phyloP scores from a whole-genome alignment of 2,888 invertebrate species.

The Esperia sulphurella region DNA sequence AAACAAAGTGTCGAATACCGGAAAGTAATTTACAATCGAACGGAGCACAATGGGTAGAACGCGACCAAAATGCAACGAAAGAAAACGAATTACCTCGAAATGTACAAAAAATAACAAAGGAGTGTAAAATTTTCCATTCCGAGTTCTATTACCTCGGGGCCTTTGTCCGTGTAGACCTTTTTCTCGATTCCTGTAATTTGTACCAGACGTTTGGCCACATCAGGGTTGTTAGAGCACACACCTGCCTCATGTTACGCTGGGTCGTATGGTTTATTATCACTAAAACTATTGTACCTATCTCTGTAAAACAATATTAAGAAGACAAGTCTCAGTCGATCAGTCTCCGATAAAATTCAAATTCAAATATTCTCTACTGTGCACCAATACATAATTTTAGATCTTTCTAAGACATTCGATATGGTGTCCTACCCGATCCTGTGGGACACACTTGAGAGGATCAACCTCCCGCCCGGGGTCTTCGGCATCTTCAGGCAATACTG shows the following conservation, averaged over 20 bases:
- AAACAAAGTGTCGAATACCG: neutral
- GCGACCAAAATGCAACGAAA: conserved; percentile 6
- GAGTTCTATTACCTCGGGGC: conserved; percentile 40
- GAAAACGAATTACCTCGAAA: conserved; percentile 4
- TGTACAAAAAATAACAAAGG: conserved; percentile 14
- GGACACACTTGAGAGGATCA: too few relatives aligned
- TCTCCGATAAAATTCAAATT: too few relatives aligned
- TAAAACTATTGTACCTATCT: neutral
- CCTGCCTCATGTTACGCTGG: neutral
- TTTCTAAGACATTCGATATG: too few relatives aligned
- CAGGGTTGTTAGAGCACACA: neutral
- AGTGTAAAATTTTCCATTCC: conserved; percentile 30
- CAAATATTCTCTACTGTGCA: too few relatives aligned
- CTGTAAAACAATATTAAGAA: too few relatives aligned
- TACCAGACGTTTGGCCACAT: conserved; percentile 1
- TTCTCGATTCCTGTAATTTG: conserved; percentile 7
- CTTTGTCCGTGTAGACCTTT: conserved; percentile 35
- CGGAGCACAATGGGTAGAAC: conserved; percentile 22
- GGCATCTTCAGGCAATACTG: too few relatives aligned
- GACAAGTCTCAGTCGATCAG: too few relatives aligned
- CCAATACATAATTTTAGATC: too few relatives aligned
- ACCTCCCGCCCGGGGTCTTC: too few relatives aligned
- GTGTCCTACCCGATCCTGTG: too few relatives aligned
- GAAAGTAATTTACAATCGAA: neutral
- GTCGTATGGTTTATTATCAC: too few relatives aligned